phyloP scores from a whole-genome alignment of 1,140 invertebrate genomes.

The Physella acuta region DNA sequence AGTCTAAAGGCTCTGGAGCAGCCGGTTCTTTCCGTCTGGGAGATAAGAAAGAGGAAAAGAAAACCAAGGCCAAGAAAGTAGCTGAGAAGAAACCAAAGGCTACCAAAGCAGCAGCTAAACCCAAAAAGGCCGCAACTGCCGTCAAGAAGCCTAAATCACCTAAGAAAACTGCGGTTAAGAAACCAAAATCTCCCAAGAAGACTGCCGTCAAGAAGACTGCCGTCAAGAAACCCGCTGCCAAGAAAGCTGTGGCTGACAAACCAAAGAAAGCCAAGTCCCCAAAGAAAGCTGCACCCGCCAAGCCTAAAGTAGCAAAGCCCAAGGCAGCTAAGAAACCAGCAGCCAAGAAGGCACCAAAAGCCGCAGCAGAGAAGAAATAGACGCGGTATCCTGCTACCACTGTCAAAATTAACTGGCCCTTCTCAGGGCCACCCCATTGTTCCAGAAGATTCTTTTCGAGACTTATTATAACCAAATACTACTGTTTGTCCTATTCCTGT shows the following conservation, averaged over 20 bases:
- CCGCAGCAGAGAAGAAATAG: conserved; percentile 20
- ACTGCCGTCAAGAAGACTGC: conserved; percentile 15
- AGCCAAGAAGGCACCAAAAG: conserved; percentile 33
- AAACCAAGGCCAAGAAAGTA: conserved; percentile 21
- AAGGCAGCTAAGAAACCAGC: conserved; percentile 24
- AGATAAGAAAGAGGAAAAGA: conserved; percentile 29
- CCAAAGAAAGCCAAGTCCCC: conserved; percentile 12
- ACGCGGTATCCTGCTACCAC: neutral
- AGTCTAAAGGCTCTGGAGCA: conserved; percentile 36
- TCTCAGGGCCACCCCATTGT: conserved; percentile 7
- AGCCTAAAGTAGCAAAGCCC: conserved; percentile 25
- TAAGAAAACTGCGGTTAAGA: conserved; percentile 29
- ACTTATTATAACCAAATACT: neutral
- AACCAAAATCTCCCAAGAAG: no score
- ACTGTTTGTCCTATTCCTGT: neutral
- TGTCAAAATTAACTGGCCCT: neutral
- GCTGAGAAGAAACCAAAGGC: conserved; percentile 27
- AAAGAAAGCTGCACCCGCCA: conserved; percentile 17
- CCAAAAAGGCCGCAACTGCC: conserved; percentile 22
- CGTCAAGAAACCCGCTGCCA: conserved; percentile 16
- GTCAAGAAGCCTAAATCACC: conserved; percentile 16
- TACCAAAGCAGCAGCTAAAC: conserved; percentile 27
- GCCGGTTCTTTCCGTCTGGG: conserved; percentile 24
- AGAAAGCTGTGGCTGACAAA: neutral
- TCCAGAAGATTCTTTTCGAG: neutral